phyloP scores from a whole-genome alignment of 2,113 vertebrate species.

The Xenopus borealis region DNA sequence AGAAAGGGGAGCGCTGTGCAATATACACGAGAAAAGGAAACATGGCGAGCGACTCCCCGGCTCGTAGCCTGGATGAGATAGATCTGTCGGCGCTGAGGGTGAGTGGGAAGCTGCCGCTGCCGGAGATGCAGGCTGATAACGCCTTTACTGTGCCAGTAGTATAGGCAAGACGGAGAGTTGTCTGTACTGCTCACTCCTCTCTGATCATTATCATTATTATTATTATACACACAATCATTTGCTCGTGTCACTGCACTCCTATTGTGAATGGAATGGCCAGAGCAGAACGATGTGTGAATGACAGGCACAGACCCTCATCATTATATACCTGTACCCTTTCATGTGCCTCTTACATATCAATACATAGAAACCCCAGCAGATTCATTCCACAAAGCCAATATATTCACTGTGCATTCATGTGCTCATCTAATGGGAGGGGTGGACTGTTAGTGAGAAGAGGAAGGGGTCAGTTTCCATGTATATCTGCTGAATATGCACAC shows the following conservation, averaged over 20 bases:
- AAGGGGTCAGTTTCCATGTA: neutral
- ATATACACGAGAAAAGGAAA: conserved; percentile 63
- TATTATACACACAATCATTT: no score
- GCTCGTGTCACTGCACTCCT: no score
- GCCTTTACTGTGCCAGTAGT: no score
- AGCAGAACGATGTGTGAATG: no score
- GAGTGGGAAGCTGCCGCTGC: conserved; percentile 46
- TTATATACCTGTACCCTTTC: neutral
- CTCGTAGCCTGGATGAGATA: conserved; percentile 94
- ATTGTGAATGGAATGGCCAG: no score
- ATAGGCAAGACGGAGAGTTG: neutral
- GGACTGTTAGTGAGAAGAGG: neutral
- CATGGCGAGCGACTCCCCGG: conserved; percentile 96
- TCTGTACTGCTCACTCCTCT: no score
- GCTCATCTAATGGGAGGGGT: neutral
- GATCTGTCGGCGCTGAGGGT: conserved; percentile 94
- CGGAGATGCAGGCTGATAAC: neutral
- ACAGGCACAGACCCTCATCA: no score
- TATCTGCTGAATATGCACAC: neutral
- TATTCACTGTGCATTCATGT: no score
- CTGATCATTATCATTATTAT: no score
- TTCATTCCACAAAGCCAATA: no score
- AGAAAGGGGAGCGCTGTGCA: conserved; percentile 54
- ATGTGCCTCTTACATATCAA: neutral
- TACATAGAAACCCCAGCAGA: neutral